Conservation (phyloP, 2,888 invertebrate genomes). For the Apodemia duryi region DNA sequence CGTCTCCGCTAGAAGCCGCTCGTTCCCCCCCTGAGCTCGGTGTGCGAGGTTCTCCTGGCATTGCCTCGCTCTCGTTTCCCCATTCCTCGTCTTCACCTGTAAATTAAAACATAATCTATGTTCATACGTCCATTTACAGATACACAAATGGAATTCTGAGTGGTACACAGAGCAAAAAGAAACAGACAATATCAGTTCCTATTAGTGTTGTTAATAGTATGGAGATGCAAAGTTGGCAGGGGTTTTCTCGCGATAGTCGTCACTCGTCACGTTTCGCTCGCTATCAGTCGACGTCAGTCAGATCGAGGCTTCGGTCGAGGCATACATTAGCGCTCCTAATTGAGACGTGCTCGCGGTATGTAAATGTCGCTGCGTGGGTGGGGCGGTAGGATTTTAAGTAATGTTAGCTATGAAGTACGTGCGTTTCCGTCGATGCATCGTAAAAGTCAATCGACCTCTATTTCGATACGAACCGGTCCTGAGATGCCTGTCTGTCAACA, state of each 20-base stretch:
- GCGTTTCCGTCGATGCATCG: conserved; percentile 36
- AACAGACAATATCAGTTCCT: conserved; percentile 53
- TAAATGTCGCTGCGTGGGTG: conserved; percentile 77
- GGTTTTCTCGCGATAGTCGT: conserved; percentile 65
- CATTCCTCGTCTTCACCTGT: conserved; percentile 84
- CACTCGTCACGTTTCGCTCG: conserved; percentile 74
- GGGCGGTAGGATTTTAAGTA: conserved; percentile 54
- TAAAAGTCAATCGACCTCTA: conserved; percentile 44
- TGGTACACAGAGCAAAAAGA: conserved; percentile 42
- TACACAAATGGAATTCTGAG: conserved; percentile 41
- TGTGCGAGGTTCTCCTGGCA: conserved; percentile 75
- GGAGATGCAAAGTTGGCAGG: conserved; percentile 59
- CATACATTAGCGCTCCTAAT: conserved; percentile 80
- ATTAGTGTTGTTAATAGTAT: conserved; percentile 70
- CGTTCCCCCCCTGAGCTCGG: conserved; percentile 70
- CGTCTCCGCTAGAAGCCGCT: conserved; percentile 59
- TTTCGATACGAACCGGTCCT: conserved; percentile 44
- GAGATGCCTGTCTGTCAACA: conserved; percentile 64
- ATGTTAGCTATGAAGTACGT: conserved; percentile 55
- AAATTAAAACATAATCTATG: conserved; percentile 41
- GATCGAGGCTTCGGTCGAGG: conserved; percentile 71
- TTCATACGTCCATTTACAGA: conserved; percentile 27
- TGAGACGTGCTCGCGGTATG: conserved; percentile 77
- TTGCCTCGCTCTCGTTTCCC: conserved; percentile 80
- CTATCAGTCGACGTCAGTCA: conserved; percentile 73